These are phyloP conservation scores for Cepphus grylle DNA, from an alignment of 2,113 vertebrate genomes.

Conservation along the genomic window DNA sequence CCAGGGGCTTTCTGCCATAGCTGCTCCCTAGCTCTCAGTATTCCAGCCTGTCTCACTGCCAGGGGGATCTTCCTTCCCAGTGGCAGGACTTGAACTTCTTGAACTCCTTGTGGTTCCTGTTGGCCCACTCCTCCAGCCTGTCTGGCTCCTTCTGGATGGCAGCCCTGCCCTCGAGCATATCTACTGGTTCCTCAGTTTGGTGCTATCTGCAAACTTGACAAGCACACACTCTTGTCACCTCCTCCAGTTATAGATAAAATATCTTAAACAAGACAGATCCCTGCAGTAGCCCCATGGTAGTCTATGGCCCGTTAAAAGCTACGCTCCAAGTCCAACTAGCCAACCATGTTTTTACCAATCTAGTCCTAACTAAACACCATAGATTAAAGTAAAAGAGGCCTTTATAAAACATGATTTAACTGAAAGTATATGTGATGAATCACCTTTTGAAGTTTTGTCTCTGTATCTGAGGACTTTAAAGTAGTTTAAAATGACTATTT, in stretches of 20 bases:
- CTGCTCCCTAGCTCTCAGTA: neutral
- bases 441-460: neutral
- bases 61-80: neutral
- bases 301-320: neutral
- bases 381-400: neutral
- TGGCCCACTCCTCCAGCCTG: neutral
- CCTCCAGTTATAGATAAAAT: neutral
- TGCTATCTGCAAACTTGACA: neutral
- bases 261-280: neutral
- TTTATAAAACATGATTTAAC: neutral
- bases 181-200: neutral
- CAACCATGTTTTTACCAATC: neutral
- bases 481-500: neutral
- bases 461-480: neutral
- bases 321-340: neutral
- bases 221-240: neutral
- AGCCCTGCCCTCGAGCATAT: neutral
- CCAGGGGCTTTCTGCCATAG: neutral
- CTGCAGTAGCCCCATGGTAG: fast-evolving
- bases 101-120: neutral
- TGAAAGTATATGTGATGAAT: neutral
- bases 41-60: neutral
- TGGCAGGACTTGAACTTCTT: neutral
- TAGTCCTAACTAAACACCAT: neutral
- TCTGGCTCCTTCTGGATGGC: neutral